A percentile compares a stretch with the other conserved stretches of the same genome.
Evolutionary conservation across 1,140 invertebrate species (phyloP).

Genomic region (Psix sp.): DNA sequence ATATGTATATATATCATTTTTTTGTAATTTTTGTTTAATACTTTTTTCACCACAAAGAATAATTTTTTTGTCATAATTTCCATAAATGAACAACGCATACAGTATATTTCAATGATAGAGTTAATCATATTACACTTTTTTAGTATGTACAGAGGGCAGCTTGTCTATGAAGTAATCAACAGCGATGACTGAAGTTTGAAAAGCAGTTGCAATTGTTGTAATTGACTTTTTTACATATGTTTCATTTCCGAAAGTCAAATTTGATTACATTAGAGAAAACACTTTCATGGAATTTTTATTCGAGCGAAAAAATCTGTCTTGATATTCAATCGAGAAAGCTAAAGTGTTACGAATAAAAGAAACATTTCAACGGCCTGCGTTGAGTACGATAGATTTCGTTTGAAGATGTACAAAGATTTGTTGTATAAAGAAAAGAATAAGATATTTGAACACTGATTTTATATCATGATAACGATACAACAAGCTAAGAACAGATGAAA

Average conservation of each 20-base stretch:
- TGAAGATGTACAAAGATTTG: slow-evolving; percentile 3
- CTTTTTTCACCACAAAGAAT: slow-evolving; percentile 57
- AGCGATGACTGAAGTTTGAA: slow-evolving; percentile 63
- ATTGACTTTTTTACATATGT: slow-evolving; percentile 55
- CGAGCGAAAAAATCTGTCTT: neutral
- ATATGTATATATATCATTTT: slow-evolving; percentile 11
- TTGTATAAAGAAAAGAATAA: too few relatives aligned
- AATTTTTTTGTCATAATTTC: slow-evolving; percentile 63
- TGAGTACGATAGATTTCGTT: slow-evolving; percentile 17
- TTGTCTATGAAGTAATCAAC: slow-evolving; percentile 60
- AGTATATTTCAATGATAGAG: slow-evolving; percentile 74
- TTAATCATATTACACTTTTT: slow-evolving; percentile 68
- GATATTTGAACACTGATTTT: neutral
- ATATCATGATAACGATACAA: too few relatives aligned
- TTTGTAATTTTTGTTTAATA: slow-evolving; percentile 35
- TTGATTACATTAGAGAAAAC: too few relatives aligned
- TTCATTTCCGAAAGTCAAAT: slow-evolving; percentile 24
- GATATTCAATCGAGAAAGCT: too few relatives aligned
- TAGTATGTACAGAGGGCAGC: slow-evolving; percentile 65
- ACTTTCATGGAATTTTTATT: neutral
- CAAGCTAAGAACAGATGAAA: too few relatives aligned
- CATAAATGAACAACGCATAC: slow-evolving; percentile 73
- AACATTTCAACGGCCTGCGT: slow-evolving; percentile 32
- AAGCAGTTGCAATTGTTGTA: slow-evolving; percentile 53
- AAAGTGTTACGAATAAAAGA: too few relatives aligned